These are phyloP conservation scores for Octomys mimax DNA, from an alignment of 2,797 vertebrate genomes.

Conservation along the genomic window DNA sequence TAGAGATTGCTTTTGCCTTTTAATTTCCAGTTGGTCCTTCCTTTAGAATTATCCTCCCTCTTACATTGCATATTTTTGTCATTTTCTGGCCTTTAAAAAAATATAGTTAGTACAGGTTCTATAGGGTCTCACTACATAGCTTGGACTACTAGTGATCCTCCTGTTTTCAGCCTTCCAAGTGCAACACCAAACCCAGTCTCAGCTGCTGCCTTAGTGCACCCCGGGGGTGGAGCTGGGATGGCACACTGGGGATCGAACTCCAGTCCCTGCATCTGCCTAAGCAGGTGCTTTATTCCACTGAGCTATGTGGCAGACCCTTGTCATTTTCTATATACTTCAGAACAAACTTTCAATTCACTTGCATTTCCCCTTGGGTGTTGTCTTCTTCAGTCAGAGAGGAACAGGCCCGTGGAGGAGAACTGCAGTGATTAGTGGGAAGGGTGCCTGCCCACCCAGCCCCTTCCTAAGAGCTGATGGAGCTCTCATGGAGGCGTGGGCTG, in stretches of 20 bases:
- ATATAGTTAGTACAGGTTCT: too few species aligned
- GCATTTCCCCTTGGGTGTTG: background rate
- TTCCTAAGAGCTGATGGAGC: background rate
- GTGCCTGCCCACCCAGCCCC: background rate
- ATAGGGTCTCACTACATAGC: too few species aligned
- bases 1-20: background rate
- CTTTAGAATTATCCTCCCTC: background rate
- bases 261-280: too few species aligned
- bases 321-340: background rate
- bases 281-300: too few species aligned
- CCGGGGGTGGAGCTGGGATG: too few species aligned
- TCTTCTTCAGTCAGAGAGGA: background rate
- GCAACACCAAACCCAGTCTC: too few species aligned
- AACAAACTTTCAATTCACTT: background rate
- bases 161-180: too few species aligned
- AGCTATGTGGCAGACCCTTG: too few species aligned
- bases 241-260: too few species aligned
- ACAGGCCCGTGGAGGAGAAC: background rate
- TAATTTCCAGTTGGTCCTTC: conserved; percentile 12
- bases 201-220: too few species aligned
- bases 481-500: background rate
- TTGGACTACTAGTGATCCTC: too few species aligned
- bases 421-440: background rate
- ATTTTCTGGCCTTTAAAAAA: too few species aligned
- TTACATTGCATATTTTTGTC: background rate